Evolutionary conservation across 2,113 vertebrate genomes (phyloP), one percentile per base, ranked within the genome.

Genomic region (pig (Sus scrofa)): DNA sequence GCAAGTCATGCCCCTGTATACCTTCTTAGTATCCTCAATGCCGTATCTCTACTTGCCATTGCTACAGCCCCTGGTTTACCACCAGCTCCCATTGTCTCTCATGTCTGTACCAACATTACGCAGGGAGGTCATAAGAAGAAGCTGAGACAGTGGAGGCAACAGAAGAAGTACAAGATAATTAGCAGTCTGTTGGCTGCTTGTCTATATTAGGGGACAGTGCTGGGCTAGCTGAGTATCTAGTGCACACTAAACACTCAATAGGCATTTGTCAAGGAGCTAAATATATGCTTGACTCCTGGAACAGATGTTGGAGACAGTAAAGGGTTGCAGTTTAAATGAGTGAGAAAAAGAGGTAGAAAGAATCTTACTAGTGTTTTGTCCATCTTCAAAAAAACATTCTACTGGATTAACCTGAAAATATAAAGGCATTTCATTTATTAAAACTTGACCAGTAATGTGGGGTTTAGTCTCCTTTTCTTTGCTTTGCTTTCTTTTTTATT

Each of bases 331-430:
- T 52, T 85, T 92, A 90, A 86, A 56, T n/a, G 34, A 71, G 26
- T 39, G 50, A 73, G 58, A n/a, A 39, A 54, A 94, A 82, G 24
- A 56, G 15, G 1, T 78, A 81, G 70, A 34, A 83, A 86, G 37
- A 13, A 16, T 89, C 39, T 77, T 73, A 89, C 52, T 73, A 63
- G 62, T 50, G n/a, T 86, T 92, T 32, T 62, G 71, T 12, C 50
- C 3, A 7, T 87, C 68, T 63, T 89, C 37, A 71, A 86, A 93
- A 71, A 86, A 93, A 71, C 4, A 91, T 3, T 91, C 7, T 34
- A 14, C 8, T 63, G 9, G 20, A 70, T 83, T 68, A n/a, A 91
- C 58, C 4, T 54, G 50, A 92, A 96, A 96, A 77, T 91, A 81
- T 26, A 85, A 88, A 92, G 54, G 24, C 30, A 74, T 44, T 70